phyloP scores from a whole-genome alignment of 1,140 invertebrate genomes.

The Drosophila malerkotliana region DNA sequence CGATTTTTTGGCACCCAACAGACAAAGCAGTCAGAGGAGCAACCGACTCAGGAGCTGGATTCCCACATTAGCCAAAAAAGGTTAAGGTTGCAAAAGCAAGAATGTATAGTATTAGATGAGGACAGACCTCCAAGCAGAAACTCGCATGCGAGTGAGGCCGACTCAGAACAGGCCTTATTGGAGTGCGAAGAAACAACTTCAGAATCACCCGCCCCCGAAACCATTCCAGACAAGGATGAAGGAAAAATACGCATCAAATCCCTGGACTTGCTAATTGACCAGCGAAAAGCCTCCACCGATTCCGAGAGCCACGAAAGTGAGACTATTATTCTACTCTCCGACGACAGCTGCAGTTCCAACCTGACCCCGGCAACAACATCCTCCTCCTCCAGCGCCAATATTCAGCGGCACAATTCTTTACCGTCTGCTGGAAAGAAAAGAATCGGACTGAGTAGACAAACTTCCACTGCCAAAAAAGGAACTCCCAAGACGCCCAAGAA shows the following conservation, averaged over 20 bases:
- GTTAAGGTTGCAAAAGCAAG: slow-evolving; percentile 17
- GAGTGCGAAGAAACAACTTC: background rate
- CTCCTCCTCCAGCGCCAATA: slow-evolving; percentile 4
- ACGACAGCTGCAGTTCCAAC: slow-evolving; percentile 46
- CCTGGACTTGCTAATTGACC: slow-evolving; percentile 6
- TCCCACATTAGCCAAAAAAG: slow-evolving; percentile 17
- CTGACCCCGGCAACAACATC: slow-evolving; percentile 43
- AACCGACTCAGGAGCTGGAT: background rate
- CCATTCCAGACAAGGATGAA: background rate
- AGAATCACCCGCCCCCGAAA: background rate
- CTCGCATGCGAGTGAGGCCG: background rate
- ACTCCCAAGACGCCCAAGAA: slow-evolving; percentile 15
- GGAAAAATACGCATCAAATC: slow-evolving; percentile 14
- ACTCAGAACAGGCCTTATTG: background rate
- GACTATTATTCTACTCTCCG: slow-evolving; percentile 40
- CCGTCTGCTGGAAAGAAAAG: slow-evolving; percentile 17
- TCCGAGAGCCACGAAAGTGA: slow-evolving; percentile 26
- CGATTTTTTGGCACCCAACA: slow-evolving; percentile 61
- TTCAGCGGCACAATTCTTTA: slow-evolving; percentile 23
- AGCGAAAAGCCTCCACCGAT: background rate
- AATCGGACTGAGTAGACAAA: slow-evolving; percentile 65
- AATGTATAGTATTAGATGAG: background rate
- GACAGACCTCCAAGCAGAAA: background rate
- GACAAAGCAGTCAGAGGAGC: background rate
- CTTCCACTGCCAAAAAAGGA: slow-evolving; percentile 31